Evolutionary conservation across 2,113 vertebrate species (phyloP).

Genomic region (Opisthocomus hoazin): DNA sequence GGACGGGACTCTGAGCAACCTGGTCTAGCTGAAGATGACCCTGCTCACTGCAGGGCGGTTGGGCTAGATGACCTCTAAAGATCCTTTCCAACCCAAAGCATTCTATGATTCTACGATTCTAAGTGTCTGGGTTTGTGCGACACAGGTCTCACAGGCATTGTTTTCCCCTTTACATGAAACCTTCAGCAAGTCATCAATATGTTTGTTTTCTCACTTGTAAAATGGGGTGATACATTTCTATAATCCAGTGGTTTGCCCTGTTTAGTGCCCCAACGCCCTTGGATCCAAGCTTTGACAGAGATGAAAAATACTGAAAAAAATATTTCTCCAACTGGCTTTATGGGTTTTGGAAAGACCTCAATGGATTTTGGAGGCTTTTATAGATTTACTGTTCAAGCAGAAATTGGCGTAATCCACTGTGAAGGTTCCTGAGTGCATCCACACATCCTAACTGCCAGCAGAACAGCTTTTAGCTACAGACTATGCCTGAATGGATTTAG

Average conservation of each 20-base stretch:
- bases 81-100: no score
- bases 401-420: background rate
- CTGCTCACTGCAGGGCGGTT: no score
- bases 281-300: background rate
- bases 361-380: background rate
- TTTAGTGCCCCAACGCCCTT: background rate
- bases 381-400: background rate
- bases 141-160: background rate
- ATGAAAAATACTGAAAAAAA: background rate
- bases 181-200: background rate
- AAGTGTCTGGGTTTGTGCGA: background rate
- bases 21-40: no score
- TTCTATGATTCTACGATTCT: no score
- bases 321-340: background rate
- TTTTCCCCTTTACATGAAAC: background rate
- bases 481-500: background rate
- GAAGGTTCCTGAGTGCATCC: background rate
- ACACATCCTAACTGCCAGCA: background rate
- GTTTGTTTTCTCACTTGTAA: background rate
- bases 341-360: background rate
- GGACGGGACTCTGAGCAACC: no score
- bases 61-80: no score
- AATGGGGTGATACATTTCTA: background rate
- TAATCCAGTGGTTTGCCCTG: background rate
- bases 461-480: background rate